Conservation (phyloP, 2,888 invertebrate genomes). For the Callyntrura guangdongensis region DNA sequence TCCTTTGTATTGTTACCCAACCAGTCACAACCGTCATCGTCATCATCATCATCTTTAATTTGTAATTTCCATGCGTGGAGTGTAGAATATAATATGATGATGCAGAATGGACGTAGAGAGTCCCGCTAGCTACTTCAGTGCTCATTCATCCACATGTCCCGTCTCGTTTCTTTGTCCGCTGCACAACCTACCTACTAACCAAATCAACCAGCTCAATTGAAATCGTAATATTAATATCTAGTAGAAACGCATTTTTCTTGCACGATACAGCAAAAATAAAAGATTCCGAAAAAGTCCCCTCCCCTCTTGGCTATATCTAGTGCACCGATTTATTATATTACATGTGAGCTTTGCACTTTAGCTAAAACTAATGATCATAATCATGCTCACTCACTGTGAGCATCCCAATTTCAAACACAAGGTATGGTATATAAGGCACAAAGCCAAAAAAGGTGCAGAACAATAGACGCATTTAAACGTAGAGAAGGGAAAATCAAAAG, state of each 20-base stretch:
- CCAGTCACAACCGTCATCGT: conserved; percentile 14
- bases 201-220: conserved; percentile 48
- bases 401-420: conserved; percentile 9
- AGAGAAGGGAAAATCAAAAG: conserved; percentile 13
- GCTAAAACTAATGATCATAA: conserved; percentile 59
- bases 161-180: conserved; percentile 32
- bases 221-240: background rate
- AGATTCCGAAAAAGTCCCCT: conserved; percentile 8
- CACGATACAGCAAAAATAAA: background rate
- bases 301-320: background rate
- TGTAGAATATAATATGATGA: background rate
- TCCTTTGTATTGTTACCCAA: conserved; percentile 49
- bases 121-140: conserved; percentile 36
- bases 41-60: background rate
- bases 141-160: conserved; percentile 55
- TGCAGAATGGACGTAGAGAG: background rate
- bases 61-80: conserved; percentile 46
- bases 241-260: background rate
- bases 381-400: conserved; percentile 18
- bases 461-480: conserved; percentile 34
- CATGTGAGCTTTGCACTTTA: conserved; percentile 21
- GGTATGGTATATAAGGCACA: conserved; percentile 11
- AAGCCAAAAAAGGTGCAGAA: conserved; percentile 60
- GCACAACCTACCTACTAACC: conserved; percentile 2
- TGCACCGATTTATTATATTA: conserved; percentile 57